Conservation (phyloP, 2,888 invertebrate species). For the Morpho achilles region DNA sequence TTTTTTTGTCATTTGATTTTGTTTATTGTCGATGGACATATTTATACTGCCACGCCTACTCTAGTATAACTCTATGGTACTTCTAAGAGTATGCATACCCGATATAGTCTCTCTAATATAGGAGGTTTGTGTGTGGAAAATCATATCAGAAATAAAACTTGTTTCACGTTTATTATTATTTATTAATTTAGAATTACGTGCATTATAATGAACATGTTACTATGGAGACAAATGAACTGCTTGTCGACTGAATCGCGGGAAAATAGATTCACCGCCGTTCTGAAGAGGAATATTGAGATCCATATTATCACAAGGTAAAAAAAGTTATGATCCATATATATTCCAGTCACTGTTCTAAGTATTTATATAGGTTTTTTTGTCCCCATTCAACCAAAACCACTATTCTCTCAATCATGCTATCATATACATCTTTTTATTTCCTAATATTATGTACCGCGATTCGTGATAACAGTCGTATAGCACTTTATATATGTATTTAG, state of each 20-base stretch:
- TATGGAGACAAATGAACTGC: constrained; percentile 59
- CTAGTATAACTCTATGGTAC: too few species aligned
- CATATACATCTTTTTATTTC: constrained; percentile 8
- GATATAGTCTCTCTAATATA: too few species aligned
- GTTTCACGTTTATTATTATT: constrained; percentile 58
- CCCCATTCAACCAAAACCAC: constrained; percentile 49
- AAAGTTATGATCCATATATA: constrained; percentile 36
- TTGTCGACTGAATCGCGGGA: constrained; percentile 22
- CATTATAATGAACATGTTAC: constrained; percentile 61
- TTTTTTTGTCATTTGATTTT: too few species aligned
- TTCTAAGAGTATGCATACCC: too few species aligned
- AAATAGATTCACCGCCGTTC: constrained; percentile 5
- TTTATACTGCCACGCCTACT: too few species aligned
- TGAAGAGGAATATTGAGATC: constrained; percentile 59
- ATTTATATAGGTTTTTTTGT: constrained; percentile 38
- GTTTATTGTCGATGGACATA: too few species aligned
- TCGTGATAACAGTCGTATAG: constrained; percentile 12
- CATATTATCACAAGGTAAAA: constrained; percentile 59
- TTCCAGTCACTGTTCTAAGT: constrained; percentile 35
- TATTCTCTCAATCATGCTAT: constrained; percentile 19
- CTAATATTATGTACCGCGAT: constrained; percentile 11
- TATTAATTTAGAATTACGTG: constrained; percentile 73
- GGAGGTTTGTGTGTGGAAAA: constrained; percentile 21
- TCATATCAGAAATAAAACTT: constrained; percentile 37
- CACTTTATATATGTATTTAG: too few species aligned